Conservation (phyloP, 2,888 invertebrate genomes). For the Caenorhabditis becei region DNA sequence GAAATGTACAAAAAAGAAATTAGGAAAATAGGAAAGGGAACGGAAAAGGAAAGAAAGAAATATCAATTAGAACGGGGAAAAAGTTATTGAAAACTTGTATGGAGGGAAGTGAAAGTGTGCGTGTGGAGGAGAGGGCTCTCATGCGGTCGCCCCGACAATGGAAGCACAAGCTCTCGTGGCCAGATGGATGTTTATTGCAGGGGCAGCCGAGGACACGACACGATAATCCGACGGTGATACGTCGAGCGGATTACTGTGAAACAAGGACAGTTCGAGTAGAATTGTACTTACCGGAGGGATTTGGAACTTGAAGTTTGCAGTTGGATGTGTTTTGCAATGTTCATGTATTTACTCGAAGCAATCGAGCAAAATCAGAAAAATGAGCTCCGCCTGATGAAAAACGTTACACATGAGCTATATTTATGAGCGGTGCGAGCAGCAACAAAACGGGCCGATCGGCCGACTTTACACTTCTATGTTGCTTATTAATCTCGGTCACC, state of each 20-base stretch:
- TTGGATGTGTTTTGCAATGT: no score
- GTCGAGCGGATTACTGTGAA: slow-evolving; percentile 2
- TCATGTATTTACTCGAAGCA: no score
- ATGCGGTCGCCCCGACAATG: slow-evolving; percentile 6
- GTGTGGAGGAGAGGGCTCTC: slow-evolving; percentile 30
- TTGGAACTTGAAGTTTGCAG: not conserved
- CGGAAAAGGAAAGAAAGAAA: slow-evolving; percentile 19
- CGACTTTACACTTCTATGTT: slow-evolving; percentile 1
- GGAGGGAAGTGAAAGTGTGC: not conserved
- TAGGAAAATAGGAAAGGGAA: not conserved
- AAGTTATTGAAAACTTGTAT: not conserved
- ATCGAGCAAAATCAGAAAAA: not conserved
- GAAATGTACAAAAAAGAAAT: slow-evolving; percentile 1
- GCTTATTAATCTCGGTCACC: not conserved
- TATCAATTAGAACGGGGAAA: slow-evolving; percentile 22
- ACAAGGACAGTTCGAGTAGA: not conserved
- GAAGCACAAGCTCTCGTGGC: slow-evolving; percentile 13
- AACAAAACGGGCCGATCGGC: not conserved
- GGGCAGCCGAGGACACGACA: not conserved
- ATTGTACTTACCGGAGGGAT: not conserved
- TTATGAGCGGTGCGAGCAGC: not conserved
- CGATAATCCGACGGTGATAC: slow-evolving; percentile 36
- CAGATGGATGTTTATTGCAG: slow-evolving; percentile 48
- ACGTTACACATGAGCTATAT: not conserved
- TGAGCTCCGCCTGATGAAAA: not conserved